These are phyloP conservation scores for Crocuta crocuta DNA, from an alignment of 2,113 vertebrate genomes.

Conservation along the genomic window DNA sequence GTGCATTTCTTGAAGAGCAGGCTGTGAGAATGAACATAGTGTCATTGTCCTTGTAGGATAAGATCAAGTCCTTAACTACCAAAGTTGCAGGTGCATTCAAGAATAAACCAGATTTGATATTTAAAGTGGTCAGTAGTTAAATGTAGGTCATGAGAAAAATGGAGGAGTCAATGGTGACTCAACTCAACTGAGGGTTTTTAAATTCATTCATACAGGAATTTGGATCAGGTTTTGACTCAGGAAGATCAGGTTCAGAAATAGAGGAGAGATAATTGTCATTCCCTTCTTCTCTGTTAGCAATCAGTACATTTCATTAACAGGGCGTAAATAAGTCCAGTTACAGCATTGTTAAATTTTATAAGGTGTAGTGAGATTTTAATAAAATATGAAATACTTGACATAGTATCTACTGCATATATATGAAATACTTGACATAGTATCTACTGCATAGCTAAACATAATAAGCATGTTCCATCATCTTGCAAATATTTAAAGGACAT, in stretches of 20 bases:
- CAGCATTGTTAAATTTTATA: background rate
- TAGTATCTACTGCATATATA: background rate
- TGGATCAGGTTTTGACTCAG: background rate
- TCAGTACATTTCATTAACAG: background rate
- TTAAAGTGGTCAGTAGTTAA: background rate
- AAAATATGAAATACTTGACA: background rate
- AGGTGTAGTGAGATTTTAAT: background rate
- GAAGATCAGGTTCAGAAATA: background rate
- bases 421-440: background rate
- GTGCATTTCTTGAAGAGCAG: background rate
- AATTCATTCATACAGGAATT: background rate
- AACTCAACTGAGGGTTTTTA: background rate
- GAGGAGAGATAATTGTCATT: background rate
- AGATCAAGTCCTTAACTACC: background rate
- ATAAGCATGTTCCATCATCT: background rate
- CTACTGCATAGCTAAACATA: background rate
- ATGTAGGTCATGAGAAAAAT: background rate
- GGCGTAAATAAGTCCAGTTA: background rate
- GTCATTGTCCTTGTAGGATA: background rate
- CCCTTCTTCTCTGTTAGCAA: background rate
- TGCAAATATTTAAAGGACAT: background rate
- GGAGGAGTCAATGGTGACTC: background rate
- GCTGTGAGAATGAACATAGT: background rate
- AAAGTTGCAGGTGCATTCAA: background rate
- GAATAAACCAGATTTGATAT: background rate